Conservation (phyloP, 2,888 invertebrate genomes). For the Harpagoxenus sublaevis region DNA sequence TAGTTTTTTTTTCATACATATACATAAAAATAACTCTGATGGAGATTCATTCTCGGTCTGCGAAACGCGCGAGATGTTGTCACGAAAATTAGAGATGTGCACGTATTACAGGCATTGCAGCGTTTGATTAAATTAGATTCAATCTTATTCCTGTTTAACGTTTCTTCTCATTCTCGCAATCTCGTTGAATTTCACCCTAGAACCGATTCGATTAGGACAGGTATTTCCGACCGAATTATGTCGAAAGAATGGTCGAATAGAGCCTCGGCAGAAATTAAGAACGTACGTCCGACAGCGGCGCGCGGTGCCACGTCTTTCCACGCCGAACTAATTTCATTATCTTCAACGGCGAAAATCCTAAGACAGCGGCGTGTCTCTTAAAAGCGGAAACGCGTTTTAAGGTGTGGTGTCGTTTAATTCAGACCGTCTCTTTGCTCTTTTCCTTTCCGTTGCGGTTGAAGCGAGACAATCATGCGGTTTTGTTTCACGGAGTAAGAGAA, state of each 20-base stretch:
- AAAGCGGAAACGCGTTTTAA: constrained; percentile 42
- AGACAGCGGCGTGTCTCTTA: constrained; percentile 34
- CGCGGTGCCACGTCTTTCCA: constrained; percentile 38
- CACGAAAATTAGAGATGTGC: not conserved
- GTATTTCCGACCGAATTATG: constrained; percentile 46
- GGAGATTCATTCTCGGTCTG: not conserved
- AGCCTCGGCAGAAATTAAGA: constrained; percentile 57
- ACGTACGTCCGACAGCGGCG: constrained; percentile 59
- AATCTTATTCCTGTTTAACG: constrained; percentile 23
- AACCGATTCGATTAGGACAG: constrained; percentile 44
- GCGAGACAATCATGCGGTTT: constrained; percentile 25
- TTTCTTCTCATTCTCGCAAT: constrained; percentile 28
- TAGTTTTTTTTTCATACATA: not conserved
- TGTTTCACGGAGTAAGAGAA: constrained; percentile 31
- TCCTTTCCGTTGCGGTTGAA: constrained; percentile 2
- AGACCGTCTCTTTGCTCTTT: not conserved
- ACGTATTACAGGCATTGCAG: not conserved
- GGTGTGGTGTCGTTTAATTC: constrained; percentile 50
- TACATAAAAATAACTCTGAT: not conserved
- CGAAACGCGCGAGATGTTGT: not conserved
- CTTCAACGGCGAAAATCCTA: constrained; percentile 30
- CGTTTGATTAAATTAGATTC: constrained; percentile 33
- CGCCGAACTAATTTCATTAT: constrained; percentile 69
- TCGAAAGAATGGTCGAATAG: constrained; percentile 24
- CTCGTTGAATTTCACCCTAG: constrained; percentile 61